These are phyloP conservation scores for Phallusia fumigata DNA, from an alignment of 23 tunicate species.

Conservation along the genomic window DNA sequence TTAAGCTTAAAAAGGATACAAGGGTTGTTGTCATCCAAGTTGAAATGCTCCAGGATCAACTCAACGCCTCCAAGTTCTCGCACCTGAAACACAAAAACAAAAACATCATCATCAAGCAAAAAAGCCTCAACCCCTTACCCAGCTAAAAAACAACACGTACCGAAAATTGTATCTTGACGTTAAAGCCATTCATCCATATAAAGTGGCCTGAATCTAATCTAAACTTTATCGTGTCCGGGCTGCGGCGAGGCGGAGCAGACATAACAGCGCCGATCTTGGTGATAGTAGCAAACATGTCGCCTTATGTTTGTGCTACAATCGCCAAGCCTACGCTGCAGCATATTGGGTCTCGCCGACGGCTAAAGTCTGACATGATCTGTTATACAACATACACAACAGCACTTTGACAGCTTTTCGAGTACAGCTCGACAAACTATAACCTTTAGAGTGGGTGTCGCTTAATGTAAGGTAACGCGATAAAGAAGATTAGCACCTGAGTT, in stretches of 20 bases:
- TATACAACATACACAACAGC: no score
- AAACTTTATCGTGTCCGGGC: no score
- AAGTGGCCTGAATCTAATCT: not conserved
- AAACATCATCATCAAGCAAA: not conserved
- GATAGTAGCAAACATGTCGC: conserved; percentile 31
- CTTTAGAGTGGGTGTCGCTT: no score
- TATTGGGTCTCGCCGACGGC: not conserved
- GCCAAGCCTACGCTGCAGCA: conserved; percentile 30
- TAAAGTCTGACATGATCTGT: no score
- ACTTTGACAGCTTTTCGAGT: no score
- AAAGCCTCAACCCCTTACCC: not conserved
- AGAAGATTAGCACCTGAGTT: no score
- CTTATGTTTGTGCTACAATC: conserved; percentile 23
- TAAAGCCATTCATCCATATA: not conserved
- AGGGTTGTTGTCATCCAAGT: conserved; percentile 46
- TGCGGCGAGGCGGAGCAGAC: conserved; percentile 1
- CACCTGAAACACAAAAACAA: not conserved
- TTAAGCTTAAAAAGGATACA: conserved; percentile 25
- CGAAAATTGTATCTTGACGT: not conserved
- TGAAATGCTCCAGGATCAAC: conserved; percentile 22
- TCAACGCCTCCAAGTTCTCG: conserved; percentile 36
- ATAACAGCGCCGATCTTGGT: conserved; percentile 34
- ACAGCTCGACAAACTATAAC: no score
- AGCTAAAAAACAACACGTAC: not conserved
- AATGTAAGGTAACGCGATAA: no score